These are phyloP conservation scores for Tenebrosternarchus preto DNA, from an alignment of 2,113 vertebrate species.

Conservation along the genomic window DNA sequence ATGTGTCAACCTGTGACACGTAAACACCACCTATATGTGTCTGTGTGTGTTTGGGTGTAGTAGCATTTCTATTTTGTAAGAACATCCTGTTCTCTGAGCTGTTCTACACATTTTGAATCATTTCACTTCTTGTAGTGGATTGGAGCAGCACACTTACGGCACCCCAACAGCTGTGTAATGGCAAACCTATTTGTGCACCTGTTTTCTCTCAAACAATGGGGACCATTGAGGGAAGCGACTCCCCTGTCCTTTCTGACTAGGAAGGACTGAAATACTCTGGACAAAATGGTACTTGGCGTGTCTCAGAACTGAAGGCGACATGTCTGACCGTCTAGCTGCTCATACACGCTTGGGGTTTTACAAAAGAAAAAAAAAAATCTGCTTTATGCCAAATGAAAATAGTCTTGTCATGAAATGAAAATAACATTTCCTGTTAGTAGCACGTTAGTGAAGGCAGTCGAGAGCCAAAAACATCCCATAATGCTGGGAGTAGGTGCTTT, in stretches of 20 bases:
- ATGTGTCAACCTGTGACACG: too few relatives aligned
- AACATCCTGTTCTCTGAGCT: neutral
- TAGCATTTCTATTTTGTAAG: conserved; percentile 5
- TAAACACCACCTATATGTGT: too few relatives aligned
- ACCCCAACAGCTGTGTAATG: conserved; percentile 26
- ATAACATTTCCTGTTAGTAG: neutral
- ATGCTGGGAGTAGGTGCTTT: neutral
- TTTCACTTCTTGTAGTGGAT: neutral
- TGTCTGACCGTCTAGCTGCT: conserved; percentile 18
- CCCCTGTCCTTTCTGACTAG: conserved; percentile 27
- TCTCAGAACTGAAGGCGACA: conserved; percentile 6
- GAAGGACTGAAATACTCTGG: conserved; percentile 39
- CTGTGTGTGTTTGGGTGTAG: too few relatives aligned
- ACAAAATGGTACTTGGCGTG: conserved; percentile 8
- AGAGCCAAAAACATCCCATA: neutral
- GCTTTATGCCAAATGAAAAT: neutral
- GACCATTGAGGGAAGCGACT: conserved; percentile 35
- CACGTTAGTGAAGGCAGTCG: neutral
- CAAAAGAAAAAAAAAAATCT: conserved; percentile 6
- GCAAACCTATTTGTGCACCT: conserved; percentile 45
- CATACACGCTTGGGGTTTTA: conserved; percentile 23
- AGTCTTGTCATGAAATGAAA: neutral
- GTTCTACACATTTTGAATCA: neutral
- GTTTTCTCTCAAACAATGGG: conserved; percentile 45
- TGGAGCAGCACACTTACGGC: conserved; percentile 1